A percentile compares a stretch with the other conserved stretches of the same genome.
These are phyloP conservation scores for Alcedo atthis DNA, from an alignment of 2,797 vertebrate species.

Conservation along the genomic window DNA sequence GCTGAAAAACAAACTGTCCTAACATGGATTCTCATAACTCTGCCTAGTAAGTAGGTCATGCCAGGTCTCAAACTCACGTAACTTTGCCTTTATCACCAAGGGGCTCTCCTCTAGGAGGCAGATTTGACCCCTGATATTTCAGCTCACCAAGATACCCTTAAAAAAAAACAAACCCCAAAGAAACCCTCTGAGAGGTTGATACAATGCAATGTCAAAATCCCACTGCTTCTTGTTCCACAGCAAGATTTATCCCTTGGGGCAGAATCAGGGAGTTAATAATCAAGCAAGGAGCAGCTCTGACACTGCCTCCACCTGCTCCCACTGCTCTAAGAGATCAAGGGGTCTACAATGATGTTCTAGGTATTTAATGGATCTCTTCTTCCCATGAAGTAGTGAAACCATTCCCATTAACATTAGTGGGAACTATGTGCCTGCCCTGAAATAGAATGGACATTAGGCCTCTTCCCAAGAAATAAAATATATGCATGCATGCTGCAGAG, in stretches of 20 bases:
- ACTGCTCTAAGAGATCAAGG: background rate
- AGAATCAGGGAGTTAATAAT: background rate
- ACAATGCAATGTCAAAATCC: background rate
- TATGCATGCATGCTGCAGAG: background rate
- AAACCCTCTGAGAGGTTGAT: background rate
- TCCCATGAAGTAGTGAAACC: background rate
- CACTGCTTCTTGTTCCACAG: rapidly evolving
- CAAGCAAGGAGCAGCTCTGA: background rate
- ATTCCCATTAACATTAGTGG: background rate
- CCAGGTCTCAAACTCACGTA: slow-evolving; percentile 22
- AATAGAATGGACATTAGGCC: background rate
- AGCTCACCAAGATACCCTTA: background rate
- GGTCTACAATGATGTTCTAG: background rate
- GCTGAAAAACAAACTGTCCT: slow-evolving; percentile 72
- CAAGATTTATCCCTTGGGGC: background rate
- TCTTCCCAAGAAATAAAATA: background rate
- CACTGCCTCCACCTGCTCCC: background rate
- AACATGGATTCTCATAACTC: slow-evolving; percentile 52
- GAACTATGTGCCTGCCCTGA: background rate
- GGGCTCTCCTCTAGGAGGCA: slow-evolving; percentile 18
- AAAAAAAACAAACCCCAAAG: background rate
- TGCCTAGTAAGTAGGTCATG: slow-evolving; percentile 48
- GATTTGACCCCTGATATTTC: background rate
- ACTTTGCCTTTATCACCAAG: slow-evolving; percentile 11
- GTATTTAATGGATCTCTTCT: background rate